These are phyloP conservation scores for Globia sparganii DNA, from an alignment of 2,888 invertebrate species.

Conservation along the genomic window DNA sequence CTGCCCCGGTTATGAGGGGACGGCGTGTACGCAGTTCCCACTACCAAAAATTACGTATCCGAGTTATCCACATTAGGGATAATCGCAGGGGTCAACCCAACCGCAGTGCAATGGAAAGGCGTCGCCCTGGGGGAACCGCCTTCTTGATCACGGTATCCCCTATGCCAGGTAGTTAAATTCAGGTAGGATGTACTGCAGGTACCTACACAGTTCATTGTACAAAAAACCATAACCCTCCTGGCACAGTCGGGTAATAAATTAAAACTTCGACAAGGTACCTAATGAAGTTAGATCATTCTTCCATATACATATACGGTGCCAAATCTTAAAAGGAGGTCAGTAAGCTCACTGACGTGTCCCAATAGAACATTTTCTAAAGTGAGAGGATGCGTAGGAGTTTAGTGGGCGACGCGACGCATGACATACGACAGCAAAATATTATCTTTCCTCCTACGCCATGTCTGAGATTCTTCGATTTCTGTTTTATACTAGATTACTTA, in stretches of 20 bases:
- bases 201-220: neutral
- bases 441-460: constrained; percentile 42
- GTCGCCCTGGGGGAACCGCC: no score
- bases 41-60: no score
- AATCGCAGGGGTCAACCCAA: no score
- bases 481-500: constrained; percentile 2
- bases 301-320: constrained; percentile 17
- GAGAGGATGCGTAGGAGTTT: constrained; percentile 70
- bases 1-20: no score
- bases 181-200: neutral
- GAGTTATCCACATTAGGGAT: no score
- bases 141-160: no score
- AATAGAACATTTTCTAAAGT: constrained; percentile 63
- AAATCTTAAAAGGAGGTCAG: constrained; percentile 63
- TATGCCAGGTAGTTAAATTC: neutral
- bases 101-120: no score
- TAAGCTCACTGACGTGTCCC: constrained; percentile 63
- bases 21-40: no score
- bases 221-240: no score
- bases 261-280: neutral
- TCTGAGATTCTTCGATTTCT: constrained; percentile 41
- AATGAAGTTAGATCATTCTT: constrained; percentile 7
- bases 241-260: no score
- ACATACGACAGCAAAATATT: constrained; percentile 29
- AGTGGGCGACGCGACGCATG: constrained; percentile 60